These are phyloP conservation scores for Calvadosia cruxmelitensis DNA, from an alignment of 30 jellyfish, hydroid and myxozoan species.

Conservation along the genomic window DNA sequence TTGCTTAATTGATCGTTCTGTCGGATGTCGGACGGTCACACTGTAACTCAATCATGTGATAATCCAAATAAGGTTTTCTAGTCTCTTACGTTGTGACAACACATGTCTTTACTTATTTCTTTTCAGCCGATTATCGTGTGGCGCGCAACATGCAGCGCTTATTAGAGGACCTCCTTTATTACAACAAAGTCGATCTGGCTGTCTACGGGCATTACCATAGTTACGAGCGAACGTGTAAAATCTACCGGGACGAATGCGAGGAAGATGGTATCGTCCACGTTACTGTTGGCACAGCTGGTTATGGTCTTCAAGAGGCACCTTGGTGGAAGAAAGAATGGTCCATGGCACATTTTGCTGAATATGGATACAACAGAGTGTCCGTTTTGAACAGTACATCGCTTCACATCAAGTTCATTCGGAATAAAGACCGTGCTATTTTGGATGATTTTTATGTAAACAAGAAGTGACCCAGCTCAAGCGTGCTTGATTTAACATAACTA, in stretches of 20 bases:
- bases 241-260: slow-evolving; percentile 40
- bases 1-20: too few species aligned
- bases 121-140: slow-evolving; percentile 29
- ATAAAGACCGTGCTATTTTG: slow-evolving; percentile 27
- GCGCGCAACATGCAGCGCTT: slow-evolving; percentile 39
- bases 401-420: slow-evolving; percentile 41
- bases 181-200: slow-evolving; percentile 62
- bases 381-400: slow-evolving; percentile 41
- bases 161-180: slow-evolving; percentile 44
- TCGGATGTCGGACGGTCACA: too few species aligned
- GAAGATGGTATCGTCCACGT: slow-evolving; percentile 67
- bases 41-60: too few species aligned
- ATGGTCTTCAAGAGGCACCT: slow-evolving; percentile 17
- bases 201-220: slow-evolving; percentile 79
- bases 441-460: slow-evolving; percentile 58
- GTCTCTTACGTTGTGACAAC: too few species aligned
- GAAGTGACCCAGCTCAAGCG: too few species aligned
- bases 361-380: slow-evolving; percentile 56
- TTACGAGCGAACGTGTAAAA: slow-evolving; percentile 77
- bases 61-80: too few species aligned
- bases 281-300: slow-evolving; percentile 71
- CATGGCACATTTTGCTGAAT: slow-evolving; percentile 19
- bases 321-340: slow-evolving; percentile 48
- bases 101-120: neutral
- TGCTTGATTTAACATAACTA: too few species aligned